A percentile compares a stretch with the other conserved stretches of the same genome.
Evolutionary conservation across 2,113 vertebrate genomes (phyloP).

Genomic region (Nerophis lumbriciformis): DNA sequence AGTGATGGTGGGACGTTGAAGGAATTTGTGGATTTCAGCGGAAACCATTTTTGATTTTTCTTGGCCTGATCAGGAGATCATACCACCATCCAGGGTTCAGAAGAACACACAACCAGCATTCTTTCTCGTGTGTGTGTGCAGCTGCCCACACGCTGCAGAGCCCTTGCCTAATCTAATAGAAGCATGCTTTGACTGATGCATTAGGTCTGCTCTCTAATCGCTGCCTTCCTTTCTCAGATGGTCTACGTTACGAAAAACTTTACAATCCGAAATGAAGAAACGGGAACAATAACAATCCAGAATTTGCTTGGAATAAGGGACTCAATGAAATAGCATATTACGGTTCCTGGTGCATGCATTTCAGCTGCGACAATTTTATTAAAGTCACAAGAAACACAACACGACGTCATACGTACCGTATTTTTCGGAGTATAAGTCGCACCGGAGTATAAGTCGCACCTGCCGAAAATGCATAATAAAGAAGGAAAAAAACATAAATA

Average conservation of each 20-base stretch:
- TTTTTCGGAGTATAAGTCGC: no score
- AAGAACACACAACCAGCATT: conserved; percentile 25
- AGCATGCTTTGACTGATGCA: conserved; percentile 66
- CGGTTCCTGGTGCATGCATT: no score
- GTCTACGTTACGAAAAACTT: conserved; percentile 54
- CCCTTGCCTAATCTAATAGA: conserved; percentile 67
- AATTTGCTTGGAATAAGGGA: neutral
- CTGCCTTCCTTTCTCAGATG: conserved; percentile 46
- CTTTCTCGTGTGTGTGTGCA: conserved; percentile 24
- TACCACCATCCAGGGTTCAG: conserved; percentile 35
- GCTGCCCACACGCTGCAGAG: conserved; percentile 54
- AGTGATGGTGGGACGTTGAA: conserved; percentile 17
- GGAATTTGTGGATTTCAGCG: conserved; percentile 23
- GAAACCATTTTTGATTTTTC: conserved; percentile 14
- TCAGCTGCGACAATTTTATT: neutral
- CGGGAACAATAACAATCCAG: conserved; percentile 34
- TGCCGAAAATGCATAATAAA: no score
- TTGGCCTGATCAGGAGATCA: conserved; percentile 26
- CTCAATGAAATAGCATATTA: neutral
- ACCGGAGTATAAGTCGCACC: no score
- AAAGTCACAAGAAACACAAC: neutral
- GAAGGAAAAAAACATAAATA: no score
- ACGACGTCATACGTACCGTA: neutral
- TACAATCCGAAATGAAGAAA: conserved; percentile 42
- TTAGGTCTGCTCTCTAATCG: conserved; percentile 64